Conservation (phyloP, 2,113 vertebrate genomes). For the Caretta caretta region DNA sequence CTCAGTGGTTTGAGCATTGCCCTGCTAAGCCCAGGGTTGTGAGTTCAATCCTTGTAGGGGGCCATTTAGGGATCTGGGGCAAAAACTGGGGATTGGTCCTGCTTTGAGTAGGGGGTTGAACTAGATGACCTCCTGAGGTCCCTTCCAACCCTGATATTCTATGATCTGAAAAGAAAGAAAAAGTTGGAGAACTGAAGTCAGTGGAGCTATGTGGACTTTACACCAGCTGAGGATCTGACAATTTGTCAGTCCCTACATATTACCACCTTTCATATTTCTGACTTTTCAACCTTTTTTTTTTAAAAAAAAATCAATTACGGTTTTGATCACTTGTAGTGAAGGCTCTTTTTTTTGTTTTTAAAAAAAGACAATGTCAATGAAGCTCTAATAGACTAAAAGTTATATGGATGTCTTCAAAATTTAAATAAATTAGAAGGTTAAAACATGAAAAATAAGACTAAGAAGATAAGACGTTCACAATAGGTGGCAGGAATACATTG, state of each 20-base stretch:
- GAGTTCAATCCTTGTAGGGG: too few species aligned
- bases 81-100: too few species aligned
- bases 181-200: neutral
- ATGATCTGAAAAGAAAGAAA: neutral
- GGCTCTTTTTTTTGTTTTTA: neutral
- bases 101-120: too few species aligned
- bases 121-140: too few species aligned
- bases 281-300: neutral
- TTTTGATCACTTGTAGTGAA: neutral
- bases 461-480: slow-evolving; percentile 63
- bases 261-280: neutral
- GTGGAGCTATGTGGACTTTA: neutral
- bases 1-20: too few species aligned
- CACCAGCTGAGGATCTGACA: neutral
- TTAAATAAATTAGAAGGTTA: slow-evolving; percentile 59
- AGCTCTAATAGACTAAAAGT: slow-evolving; percentile 34
- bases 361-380: neutral
- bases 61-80: too few species aligned
- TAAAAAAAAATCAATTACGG: neutral
- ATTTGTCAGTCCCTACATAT: neutral
- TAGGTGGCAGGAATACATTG: slow-evolving; percentile 45
- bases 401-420: slow-evolving; percentile 54
- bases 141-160: too few species aligned
- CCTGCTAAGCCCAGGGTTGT: too few species aligned
- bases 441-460: slow-evolving; percentile 70